These are phyloP conservation scores for Ephydatia muelleri DNA, from an alignment of 37 sponge, comb jelly and placozoan genomes.

Conservation along the genomic window DNA sequence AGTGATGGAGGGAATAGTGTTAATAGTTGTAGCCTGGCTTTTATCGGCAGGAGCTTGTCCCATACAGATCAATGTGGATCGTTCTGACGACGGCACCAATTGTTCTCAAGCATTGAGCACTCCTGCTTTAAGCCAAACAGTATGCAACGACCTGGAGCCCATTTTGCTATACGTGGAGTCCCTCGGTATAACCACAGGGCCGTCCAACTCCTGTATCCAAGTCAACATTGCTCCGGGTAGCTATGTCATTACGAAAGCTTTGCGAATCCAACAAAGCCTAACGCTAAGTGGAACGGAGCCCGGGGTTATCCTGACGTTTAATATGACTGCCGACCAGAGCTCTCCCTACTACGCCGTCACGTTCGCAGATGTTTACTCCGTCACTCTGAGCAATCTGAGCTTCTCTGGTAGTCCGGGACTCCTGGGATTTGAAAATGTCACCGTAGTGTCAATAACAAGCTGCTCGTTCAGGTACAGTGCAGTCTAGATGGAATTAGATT, in stretches of 20 bases:
- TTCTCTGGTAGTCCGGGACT: not conserved
- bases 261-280: not conserved
- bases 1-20: not conserved
- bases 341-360: not conserved
- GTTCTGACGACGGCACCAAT: not conserved
- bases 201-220: not conserved
- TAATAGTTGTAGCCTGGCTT: not conserved
- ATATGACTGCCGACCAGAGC: not conserved
- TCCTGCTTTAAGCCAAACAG: not conserved
- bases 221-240: not conserved
- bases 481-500: too few relatives aligned
- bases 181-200: not conserved
- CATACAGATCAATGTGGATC: not conserved
- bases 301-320: not conserved
- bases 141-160: not conserved
- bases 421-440: not conserved
- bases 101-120: not conserved
- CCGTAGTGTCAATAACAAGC: not conserved
- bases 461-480: constrained; percentile 9
- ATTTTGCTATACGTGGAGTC: not conserved
- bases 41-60: not conserved
- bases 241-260: not conserved
- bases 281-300: not conserved
- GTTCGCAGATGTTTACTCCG: not conserved
- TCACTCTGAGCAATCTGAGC: not conserved